Percentiles rank a stretch among this genome's conserved stretches.
phyloP scores from a whole-genome alignment of 2,113 vertebrate genomes.

The Pseudorectes ferrugineus region DNA sequence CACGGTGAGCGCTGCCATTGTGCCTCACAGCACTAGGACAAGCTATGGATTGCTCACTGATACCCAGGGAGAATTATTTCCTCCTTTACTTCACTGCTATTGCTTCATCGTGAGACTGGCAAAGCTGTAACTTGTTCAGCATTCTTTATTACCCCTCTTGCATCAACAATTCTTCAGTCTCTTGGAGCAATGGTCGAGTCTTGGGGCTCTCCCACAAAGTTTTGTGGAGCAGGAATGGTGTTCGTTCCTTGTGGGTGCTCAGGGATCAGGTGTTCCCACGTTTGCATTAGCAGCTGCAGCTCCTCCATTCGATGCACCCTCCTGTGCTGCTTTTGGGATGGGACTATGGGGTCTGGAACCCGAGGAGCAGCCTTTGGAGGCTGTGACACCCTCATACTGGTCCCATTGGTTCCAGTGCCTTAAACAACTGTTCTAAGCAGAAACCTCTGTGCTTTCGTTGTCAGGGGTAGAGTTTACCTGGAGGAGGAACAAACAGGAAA shows the following conservation, averaged over 20 bases:
- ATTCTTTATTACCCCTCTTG: neutral
- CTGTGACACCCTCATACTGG: rapidly evolving
- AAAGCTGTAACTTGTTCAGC: neutral
- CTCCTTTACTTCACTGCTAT: neutral
- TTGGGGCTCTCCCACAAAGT: rapidly evolving
- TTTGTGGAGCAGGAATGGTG: neutral
- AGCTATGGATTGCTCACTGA: neutral
- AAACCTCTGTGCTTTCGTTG: neutral
- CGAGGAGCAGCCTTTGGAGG: neutral
- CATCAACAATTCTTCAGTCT: neutral
- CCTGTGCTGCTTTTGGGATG: neutral
- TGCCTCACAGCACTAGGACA: neutral
- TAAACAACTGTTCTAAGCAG: neutral
- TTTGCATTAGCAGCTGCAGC: neutral
- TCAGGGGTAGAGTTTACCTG: neutral
- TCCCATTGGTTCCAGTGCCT: rapidly evolving
- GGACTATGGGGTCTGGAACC: rapidly evolving
- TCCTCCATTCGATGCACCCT: rapidly evolving
- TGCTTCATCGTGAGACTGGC: neutral
- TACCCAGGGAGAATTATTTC: neutral
- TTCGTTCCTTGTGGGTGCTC: rapidly evolving
- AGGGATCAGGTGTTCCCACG: rapidly evolving
- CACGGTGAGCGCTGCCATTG: rapidly evolving
- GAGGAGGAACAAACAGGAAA: neutral
- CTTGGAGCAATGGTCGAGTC: neutral